Percentiles rank a stretch among this genome's conserved stretches.
Conservation (phyloP, 2,888 invertebrate genomes). For the Tipula unca region DNA sequence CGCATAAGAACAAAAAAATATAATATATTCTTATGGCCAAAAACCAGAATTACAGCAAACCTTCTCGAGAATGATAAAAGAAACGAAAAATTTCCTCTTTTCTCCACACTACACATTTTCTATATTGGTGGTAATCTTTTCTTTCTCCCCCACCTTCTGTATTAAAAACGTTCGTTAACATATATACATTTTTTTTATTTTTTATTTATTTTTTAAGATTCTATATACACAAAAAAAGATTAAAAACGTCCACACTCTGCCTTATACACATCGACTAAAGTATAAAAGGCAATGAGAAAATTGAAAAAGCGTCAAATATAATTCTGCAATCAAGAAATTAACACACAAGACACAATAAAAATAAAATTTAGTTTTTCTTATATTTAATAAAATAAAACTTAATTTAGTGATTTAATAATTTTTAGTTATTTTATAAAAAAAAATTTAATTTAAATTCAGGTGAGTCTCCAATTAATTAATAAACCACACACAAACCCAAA, state of each 20-base stretch:
- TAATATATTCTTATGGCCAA: background rate
- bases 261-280: constrained; percentile 25
- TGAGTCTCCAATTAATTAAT: constrained; percentile 8
- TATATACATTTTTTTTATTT: background rate
- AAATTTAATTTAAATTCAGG: background rate
- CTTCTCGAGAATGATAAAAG: background rate
- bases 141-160: constrained; percentile 17
- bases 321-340: constrained; percentile 26
- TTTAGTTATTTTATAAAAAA: background rate
- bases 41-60: background rate
- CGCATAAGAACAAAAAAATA: background rate
- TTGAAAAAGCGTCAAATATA: constrained; percentile 38
- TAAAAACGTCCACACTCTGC: background rate
- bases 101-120: background rate
- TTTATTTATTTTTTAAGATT: background rate
- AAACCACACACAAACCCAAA: background rate
- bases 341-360: background rate
- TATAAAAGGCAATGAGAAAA: constrained; percentile 36
- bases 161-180: background rate
- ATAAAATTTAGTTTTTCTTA: constrained; percentile 14
- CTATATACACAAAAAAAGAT: background rate
- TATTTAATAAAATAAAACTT: background rate
- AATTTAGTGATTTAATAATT: constrained; percentile 17
- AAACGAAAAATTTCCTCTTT: constrained; percentile 4
- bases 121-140: background rate